Percentiles rank a stretch among this genome's conserved stretches.
Evolutionary conservation across 2,797 vertebrate genomes (phyloP).

Genomic region (Epinephelus coioides): DNA sequence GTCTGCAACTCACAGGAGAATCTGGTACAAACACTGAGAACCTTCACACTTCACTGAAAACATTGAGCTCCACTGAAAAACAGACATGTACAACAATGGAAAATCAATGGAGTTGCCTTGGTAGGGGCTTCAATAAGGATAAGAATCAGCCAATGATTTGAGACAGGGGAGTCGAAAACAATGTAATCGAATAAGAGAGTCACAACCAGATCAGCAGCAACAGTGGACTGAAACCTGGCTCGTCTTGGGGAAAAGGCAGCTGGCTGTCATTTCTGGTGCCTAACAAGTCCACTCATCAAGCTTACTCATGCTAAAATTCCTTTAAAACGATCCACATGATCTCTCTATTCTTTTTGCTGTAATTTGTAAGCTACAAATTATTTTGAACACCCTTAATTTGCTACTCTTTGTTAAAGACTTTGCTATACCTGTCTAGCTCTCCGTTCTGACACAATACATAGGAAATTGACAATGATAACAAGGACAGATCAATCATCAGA

Average conservation of each 20-base stretch:
- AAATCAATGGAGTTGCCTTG: conserved; percentile 73
- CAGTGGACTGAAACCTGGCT: conserved; percentile 34
- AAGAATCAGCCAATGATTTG: conserved; percentile 56
- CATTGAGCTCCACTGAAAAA: conserved; percentile 63
- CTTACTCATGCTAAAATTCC: background rate
- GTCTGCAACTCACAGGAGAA: conserved; percentile 71
- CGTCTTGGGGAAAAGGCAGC: background rate
- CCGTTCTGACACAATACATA: background rate
- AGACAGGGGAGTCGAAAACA: conserved; percentile 44
- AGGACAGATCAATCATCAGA: background rate
- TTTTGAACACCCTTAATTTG: background rate
- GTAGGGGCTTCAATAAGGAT: conserved; percentile 40
- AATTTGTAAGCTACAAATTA: background rate
- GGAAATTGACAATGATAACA: background rate
- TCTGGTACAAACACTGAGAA: conserved; percentile 68
- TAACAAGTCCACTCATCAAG: background rate
- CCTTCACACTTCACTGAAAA: conserved; percentile 73
- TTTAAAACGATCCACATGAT: background rate
- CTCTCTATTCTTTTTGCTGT: background rate
- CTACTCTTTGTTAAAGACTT: background rate
- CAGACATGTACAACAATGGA: conserved; percentile 73
- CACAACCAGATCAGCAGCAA: conserved; percentile 34
- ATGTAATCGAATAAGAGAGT: conserved; percentile 49
- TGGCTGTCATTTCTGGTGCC: background rate
- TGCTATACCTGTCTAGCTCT: background rate